Conservation (phyloP, 2,113 vertebrate genomes). For the Condylura cristata region DNA sequence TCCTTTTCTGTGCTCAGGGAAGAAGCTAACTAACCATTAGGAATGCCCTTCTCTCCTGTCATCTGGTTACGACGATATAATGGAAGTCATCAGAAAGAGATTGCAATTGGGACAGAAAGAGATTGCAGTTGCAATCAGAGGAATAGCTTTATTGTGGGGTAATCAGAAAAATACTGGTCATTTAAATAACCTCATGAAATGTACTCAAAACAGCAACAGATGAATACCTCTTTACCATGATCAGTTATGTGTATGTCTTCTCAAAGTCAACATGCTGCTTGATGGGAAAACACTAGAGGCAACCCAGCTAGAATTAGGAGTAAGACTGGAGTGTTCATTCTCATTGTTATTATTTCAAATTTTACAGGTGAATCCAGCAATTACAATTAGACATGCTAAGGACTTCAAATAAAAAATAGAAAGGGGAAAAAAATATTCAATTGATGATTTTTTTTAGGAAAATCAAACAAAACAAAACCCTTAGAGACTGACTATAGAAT, state of each 20-base stretch:
- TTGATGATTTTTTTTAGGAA: not conserved
- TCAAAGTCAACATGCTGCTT: not conserved
- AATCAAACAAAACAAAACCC: too few relatives aligned
- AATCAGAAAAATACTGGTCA: not conserved
- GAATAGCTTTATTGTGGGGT: not conserved
- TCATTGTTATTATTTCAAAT: not conserved
- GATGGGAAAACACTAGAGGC: not conserved
- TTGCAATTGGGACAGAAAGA: not conserved
- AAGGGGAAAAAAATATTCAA: not conserved
- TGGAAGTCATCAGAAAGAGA: not conserved
- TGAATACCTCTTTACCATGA: constrained; percentile 12
- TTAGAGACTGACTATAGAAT: too few relatives aligned
- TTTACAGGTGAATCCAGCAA: not conserved
- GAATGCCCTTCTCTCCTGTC: not conserved
- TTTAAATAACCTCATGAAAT: constrained; percentile 14
- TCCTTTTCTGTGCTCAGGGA: not conserved
- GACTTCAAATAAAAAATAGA: not conserved
- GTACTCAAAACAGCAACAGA: not conserved
- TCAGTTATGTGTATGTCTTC: not conserved
- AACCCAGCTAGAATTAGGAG: not conserved
- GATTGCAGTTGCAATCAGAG: too few relatives aligned
- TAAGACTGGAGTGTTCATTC: not conserved
- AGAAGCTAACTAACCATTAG: not conserved
- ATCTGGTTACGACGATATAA: not conserved
- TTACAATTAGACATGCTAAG: not conserved